A percentile compares a stretch with the other conserved stretches of the same genome.
These are phyloP conservation scores for Synodontis membranacea DNA, from an alignment of 2,113 vertebrate species.

Conservation along the genomic window DNA sequence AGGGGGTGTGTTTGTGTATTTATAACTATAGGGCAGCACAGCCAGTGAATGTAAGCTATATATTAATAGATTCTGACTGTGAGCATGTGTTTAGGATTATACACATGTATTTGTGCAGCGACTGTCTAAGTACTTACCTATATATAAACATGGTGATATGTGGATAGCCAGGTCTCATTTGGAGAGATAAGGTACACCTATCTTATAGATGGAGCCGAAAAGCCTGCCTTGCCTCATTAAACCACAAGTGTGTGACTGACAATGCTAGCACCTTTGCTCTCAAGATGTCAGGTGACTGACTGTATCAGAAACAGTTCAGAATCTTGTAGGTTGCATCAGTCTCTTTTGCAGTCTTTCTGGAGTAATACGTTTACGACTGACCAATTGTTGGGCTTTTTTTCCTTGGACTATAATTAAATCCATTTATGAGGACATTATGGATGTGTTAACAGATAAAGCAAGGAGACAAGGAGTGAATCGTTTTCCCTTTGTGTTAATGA, in stretches of 20 bases:
- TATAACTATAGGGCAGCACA: slow-evolving; percentile 14
- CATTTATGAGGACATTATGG: slow-evolving; percentile 1
- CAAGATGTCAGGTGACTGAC: neutral
- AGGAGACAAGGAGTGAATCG: neutral
- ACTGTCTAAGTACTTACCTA: slow-evolving; percentile 29
- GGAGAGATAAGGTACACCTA: neutral
- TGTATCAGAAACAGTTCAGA: slow-evolving; percentile 14
- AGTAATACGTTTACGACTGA: neutral
- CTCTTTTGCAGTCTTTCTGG: neutral
- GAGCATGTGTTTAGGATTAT: slow-evolving; percentile 45
- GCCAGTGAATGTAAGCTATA: slow-evolving; percentile 11
- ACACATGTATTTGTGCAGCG: slow-evolving; percentile 65
- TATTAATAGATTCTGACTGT: slow-evolving; percentile 22
- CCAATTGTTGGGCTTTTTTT: neutral
- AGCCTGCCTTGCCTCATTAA: neutral
- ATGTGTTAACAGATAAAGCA: slow-evolving; percentile 14
- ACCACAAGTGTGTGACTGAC: slow-evolving; percentile 12
- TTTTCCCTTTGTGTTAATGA: slow-evolving; percentile 1
- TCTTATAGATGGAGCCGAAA: neutral
- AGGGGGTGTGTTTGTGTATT: neutral
- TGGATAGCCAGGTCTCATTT: neutral
- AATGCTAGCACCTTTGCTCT: neutral
- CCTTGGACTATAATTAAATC: neutral
- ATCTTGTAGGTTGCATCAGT: neutral
- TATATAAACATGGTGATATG: slow-evolving; percentile 12